Conservation (phyloP, 2,888 invertebrate genomes). For the Hoplodrina ambigua region DNA sequence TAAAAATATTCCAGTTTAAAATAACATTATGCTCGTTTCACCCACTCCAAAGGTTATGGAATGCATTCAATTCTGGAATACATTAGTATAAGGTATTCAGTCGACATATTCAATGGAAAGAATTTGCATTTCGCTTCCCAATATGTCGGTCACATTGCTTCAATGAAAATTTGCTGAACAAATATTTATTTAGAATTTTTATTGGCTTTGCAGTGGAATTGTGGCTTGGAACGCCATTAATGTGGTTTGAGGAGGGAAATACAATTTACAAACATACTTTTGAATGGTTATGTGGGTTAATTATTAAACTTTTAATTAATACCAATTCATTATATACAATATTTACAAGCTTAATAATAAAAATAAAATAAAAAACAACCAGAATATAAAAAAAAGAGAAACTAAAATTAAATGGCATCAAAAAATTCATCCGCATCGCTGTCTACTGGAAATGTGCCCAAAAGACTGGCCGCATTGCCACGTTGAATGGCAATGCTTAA, state of each 20-base stretch:
- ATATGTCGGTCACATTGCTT: slow-evolving; percentile 49
- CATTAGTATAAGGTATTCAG: slow-evolving; percentile 57
- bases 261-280: slow-evolving; percentile 1
- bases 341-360: too few species aligned
- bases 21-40: slow-evolving; percentile 47
- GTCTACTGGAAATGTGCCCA: too few species aligned
- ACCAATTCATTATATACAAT: too few species aligned
- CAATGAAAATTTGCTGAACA: slow-evolving; percentile 44
- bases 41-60: slow-evolving; percentile 48
- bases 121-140: slow-evolving; percentile 52
- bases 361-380: too few species aligned
- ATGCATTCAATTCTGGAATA: slow-evolving; percentile 51
- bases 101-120: slow-evolving; percentile 49
- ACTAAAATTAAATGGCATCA: too few species aligned
- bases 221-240: slow-evolving; percentile 11
- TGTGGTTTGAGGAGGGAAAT: slow-evolving; percentile 8
- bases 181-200: slow-evolving; percentile 33
- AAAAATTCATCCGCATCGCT: too few species aligned
- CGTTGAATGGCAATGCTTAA: too few species aligned
- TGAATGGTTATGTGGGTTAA: background rate
- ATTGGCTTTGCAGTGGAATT: slow-evolving; percentile 9
- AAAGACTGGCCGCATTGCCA: too few species aligned
- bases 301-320: too few species aligned
- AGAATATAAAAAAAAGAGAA: too few species aligned
- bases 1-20: slow-evolving; percentile 51